Percentiles rank a stretch among this genome's conserved stretches.
Conservation (phyloP, 2,888 invertebrate species). For the Tipula lateralis region DNA sequence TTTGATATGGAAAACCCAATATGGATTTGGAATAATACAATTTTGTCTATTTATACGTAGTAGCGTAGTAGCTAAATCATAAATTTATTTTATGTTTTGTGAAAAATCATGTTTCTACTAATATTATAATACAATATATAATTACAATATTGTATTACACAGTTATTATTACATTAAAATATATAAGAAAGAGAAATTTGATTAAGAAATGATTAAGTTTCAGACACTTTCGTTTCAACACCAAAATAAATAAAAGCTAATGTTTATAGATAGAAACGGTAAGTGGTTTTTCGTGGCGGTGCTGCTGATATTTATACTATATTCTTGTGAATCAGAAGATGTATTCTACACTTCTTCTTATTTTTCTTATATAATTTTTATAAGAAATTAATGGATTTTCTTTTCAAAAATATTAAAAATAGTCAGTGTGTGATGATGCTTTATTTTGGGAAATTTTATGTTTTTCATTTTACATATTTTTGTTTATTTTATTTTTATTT, state of each 20-base stretch:
- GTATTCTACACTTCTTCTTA: neutral
- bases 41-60: neutral
- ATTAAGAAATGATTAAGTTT: constrained; percentile 11
- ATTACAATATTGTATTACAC: neutral
- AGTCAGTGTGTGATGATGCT: neutral
- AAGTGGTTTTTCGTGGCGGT: neutral
- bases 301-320: neutral
- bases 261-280: constrained; percentile 19
- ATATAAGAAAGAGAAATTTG: constrained; percentile 1
- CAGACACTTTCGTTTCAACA: constrained; percentile 11
- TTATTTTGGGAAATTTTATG: constrained; percentile 11
- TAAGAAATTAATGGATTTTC: neutral
- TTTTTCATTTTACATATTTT: neutral
- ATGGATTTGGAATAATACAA: neutral
- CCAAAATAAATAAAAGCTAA: constrained; percentile 11
- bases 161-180: no score
- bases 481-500: neutral
- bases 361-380: neutral
- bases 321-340: neutral
- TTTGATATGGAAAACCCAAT: neutral
- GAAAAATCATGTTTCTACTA: neutral
- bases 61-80: neutral
- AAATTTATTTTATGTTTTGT: neutral
- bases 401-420: neutral
- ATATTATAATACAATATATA: neutral